Percentiles rank a stretch among this genome's conserved stretches.
Conservation (phyloP, 2,113 vertebrate genomes). For the Fregata magnificens region DNA sequence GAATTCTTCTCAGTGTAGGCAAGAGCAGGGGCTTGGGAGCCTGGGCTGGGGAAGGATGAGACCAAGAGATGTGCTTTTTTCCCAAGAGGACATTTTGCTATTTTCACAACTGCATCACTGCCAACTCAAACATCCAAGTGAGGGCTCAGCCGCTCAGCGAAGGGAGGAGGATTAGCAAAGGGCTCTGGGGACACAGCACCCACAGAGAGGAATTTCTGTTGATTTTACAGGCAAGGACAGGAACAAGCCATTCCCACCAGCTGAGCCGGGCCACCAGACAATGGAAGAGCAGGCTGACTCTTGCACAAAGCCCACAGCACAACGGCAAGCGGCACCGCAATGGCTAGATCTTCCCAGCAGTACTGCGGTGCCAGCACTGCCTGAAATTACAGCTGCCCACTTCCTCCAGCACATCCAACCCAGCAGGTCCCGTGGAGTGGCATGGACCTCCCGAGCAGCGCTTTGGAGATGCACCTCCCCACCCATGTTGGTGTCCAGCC, state of each 20-base stretch:
- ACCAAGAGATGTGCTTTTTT: background rate
- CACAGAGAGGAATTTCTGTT: background rate
- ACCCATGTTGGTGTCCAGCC: background rate
- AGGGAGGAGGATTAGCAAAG: background rate
- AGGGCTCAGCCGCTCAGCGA: accelerated
- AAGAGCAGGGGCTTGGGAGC: background rate
- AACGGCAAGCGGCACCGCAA: accelerated
- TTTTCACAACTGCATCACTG: accelerated
- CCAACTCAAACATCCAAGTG: accelerated
- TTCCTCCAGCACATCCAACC: accelerated
- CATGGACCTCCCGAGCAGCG: accelerated
- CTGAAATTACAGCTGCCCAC: accelerated
- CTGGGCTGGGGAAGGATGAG: background rate
- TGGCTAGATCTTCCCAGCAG: background rate
- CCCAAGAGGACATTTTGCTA: background rate
- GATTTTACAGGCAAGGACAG: background rate
- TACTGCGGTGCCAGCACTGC: accelerated
- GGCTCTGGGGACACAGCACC: background rate
- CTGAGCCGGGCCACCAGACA: accelerated
- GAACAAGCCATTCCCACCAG: background rate
- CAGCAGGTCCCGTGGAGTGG: accelerated
- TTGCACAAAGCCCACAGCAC: background rate
- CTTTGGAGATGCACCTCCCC: accelerated
- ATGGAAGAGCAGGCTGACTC: background rate
- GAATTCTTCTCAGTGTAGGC: accelerated